Conservation (phyloP, 1,140 invertebrate genomes). For the Drosophila setifemur region DNA sequence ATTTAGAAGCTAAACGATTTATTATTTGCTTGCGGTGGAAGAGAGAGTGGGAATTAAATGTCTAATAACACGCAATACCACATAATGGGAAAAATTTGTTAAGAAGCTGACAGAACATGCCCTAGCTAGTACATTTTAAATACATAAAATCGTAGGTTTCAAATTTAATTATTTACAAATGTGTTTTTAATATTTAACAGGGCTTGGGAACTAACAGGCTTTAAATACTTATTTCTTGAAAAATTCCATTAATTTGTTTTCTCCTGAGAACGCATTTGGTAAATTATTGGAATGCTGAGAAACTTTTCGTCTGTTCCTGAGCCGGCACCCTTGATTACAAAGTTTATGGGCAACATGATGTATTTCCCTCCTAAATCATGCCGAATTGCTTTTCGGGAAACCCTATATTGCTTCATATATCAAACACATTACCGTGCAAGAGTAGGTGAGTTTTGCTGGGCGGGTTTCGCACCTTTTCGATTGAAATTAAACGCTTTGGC, state of each 20-base stretch:
- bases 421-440: background rate
- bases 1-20: background rate
- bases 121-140: no score
- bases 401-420: slow-evolving; percentile 9
- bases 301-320: no score
- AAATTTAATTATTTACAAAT: no score
- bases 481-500: slow-evolving; percentile 26
- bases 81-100: no score
- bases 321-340: background rate
- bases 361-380: background rate
- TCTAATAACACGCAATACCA: background rate
- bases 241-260: no score
- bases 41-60: background rate
- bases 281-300: no score
- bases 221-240: no score
- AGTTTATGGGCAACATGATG: slow-evolving; percentile 1
- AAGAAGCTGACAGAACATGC: no score
- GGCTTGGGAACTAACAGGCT: no score
- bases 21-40: background rate
- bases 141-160: no score
- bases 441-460: background rate
- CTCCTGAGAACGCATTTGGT: no score
- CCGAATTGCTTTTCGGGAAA: background rate
- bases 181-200: no score
- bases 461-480: slow-evolving; percentile 7